A percentile compares a stretch with the other conserved stretches of the same genome.
phyloP scores from a whole-genome alignment of 2,113 vertebrate species.

The Malurus melanocephalus region DNA sequence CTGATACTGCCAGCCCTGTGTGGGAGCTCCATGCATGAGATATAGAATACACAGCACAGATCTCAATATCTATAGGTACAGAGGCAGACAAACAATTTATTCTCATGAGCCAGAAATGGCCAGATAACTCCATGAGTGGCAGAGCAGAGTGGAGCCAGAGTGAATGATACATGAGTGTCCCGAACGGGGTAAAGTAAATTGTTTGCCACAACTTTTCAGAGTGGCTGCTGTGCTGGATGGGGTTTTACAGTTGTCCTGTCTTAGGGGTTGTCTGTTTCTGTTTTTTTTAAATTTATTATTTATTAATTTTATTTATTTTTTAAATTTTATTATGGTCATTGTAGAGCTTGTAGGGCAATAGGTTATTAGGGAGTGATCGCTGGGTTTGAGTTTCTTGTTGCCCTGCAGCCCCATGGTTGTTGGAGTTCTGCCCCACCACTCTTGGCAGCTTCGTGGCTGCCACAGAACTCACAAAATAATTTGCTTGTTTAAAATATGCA shows the following conservation, averaged over 20 bases:
- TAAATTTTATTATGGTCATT: neutral
- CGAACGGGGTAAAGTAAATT: neutral
- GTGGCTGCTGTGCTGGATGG: neutral
- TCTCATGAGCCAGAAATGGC: neutral
- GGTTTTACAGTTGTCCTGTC: neutral
- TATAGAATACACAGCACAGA: accelerated
- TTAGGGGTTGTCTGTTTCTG: neutral
- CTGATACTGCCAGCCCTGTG: neutral
- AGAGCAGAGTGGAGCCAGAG: neutral
- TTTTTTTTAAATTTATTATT: neutral
- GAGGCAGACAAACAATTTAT: neutral
- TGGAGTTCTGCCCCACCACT: neutral
- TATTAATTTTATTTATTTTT: too few relatives aligned
- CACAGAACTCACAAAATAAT: neutral
- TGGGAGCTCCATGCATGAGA: neutral
- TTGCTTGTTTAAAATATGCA: neutral
- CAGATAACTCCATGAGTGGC: neutral
- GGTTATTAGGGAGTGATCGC: neutral
- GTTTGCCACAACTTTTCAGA: neutral
- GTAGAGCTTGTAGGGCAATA: neutral
- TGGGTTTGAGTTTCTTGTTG: neutral
- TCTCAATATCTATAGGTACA: neutral
- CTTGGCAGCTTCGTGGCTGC: neutral
- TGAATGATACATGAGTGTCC: neutral
- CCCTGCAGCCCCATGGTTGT: neutral